These are phyloP conservation scores for Alectoris magna DNA, from an alignment of 2,797 vertebrate species.

Conservation along the genomic window DNA sequence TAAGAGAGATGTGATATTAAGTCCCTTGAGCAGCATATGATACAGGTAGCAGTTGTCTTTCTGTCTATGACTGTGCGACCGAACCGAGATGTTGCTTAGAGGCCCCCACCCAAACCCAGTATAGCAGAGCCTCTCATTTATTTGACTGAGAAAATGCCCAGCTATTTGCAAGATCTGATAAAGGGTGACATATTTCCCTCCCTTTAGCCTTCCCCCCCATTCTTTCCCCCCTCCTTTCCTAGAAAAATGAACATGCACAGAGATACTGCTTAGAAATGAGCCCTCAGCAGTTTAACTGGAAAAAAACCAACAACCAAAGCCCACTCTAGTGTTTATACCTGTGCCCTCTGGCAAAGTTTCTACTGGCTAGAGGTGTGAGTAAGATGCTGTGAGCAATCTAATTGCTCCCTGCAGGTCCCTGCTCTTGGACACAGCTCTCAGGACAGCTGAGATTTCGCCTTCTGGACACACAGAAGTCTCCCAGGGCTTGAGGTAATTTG, in stretches of 20 bases:
- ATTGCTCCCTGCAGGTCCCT: slow-evolving; percentile 80
- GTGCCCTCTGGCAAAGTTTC: slow-evolving; percentile 75
- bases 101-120: neutral
- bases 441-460: slow-evolving; percentile 75
- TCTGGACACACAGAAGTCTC: slow-evolving; percentile 71
- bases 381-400: slow-evolving; percentile 78
- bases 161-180: slow-evolving; percentile 64
- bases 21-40: neutral
- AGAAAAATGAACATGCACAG: slow-evolving; percentile 69
- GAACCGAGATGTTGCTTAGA: neutral
- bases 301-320: slow-evolving; percentile 66
- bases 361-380: slow-evolving; percentile 67
- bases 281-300: slow-evolving; percentile 74
- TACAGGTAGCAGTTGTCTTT: neutral
- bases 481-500: slow-evolving; percentile 68
- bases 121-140: neutral
- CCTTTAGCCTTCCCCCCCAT: slow-evolving; percentile 51
- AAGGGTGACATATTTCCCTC: slow-evolving; percentile 70
- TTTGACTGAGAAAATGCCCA: slow-evolving; percentile 32
- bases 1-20: neutral
- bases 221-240: neutral
- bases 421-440: slow-evolving; percentile 70
- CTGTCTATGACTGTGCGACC: neutral
- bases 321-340: slow-evolving; percentile 67
- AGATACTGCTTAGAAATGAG: slow-evolving; percentile 70